A percentile compares a stretch with the other conserved stretches of the same genome.
Conservation (phyloP, 2,888 invertebrate genomes). For the Cyaniris semiargus region DNA sequence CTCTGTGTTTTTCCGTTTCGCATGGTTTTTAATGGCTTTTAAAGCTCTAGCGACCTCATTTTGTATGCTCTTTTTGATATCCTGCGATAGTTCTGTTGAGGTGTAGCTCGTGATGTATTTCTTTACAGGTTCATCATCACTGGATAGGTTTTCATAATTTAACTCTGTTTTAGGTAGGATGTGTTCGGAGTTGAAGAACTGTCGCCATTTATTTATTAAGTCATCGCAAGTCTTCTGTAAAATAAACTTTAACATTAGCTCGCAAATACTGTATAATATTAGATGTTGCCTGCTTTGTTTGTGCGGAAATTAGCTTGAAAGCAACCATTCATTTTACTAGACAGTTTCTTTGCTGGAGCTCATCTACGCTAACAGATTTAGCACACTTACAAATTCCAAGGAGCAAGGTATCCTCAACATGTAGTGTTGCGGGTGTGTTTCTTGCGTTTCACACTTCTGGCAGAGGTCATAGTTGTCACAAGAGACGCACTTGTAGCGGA, state of each 20-base stretch:
- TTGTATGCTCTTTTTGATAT: conserved; percentile 56
- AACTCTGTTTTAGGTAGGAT: conserved; percentile 38
- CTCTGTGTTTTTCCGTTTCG: conserved; percentile 34
- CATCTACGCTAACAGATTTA: not conserved
- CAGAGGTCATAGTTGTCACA: conserved; percentile 92
- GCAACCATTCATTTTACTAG: not conserved
- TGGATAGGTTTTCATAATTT: conserved; percentile 46
- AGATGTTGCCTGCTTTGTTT: not conserved
- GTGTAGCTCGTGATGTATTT: conserved; percentile 60
- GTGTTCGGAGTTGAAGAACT: conserved; percentile 51
- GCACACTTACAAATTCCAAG: conserved; percentile 59
- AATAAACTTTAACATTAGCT: not conserved
- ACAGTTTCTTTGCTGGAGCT: not conserved
- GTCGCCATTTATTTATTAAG: conserved; percentile 55
- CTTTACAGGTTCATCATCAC: conserved; percentile 70
- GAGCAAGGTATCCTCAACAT: conserved; percentile 85
- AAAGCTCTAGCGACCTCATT: conserved; percentile 57
- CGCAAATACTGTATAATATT: not conserved
- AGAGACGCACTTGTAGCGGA: conserved; percentile 90
- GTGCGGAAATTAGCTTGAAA: not conserved
- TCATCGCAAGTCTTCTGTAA: conserved; percentile 58
- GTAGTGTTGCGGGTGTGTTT: conserved; percentile 86
- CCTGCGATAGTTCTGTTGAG: conserved; percentile 57
- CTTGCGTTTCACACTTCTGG: conserved; percentile 84
- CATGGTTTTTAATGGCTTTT: conserved; percentile 39